phyloP scores from a whole-genome alignment of 2,113 vertebrate species.

The Tringa solitaria region DNA sequence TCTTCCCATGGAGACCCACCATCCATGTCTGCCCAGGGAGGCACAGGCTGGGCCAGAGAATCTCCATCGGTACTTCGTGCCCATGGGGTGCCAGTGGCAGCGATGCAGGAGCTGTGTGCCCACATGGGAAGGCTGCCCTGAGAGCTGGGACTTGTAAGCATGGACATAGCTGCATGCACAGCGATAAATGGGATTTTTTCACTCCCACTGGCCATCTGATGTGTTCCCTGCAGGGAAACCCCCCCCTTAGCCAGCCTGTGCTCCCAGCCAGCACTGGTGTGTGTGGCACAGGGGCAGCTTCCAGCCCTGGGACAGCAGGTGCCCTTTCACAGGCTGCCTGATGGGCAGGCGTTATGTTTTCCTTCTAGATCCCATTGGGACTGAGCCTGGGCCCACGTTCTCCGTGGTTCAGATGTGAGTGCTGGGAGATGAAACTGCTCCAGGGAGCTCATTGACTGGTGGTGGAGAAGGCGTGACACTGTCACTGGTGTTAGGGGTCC shows the following conservation, averaged over 20 bases:
- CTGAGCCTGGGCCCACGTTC: background rate
- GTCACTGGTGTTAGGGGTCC: background rate
- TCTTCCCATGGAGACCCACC: background rate
- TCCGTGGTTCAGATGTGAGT: background rate
- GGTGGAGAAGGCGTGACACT: background rate
- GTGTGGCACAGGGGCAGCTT: background rate
- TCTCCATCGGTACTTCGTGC: fast-evolving
- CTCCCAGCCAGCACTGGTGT: fast-evolving
- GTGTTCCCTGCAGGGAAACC: background rate
- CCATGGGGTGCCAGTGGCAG: background rate
- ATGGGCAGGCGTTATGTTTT: background rate
- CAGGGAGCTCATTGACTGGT: background rate
- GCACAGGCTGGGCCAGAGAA: background rate
- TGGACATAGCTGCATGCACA: background rate
- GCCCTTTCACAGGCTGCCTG: background rate
- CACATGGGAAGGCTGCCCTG: background rate
- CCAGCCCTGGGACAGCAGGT: background rate
- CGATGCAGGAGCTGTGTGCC: background rate
- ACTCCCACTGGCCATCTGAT: background rate
- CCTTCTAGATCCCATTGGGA: background rate
- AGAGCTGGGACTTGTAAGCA: background rate
- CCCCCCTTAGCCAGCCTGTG: background rate
- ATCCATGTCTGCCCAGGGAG: background rate
- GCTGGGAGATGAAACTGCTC: background rate
- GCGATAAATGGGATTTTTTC: background rate